phyloP scores from a whole-genome alignment of 2,888 invertebrate species.

The Azorinus chamasolen region DNA sequence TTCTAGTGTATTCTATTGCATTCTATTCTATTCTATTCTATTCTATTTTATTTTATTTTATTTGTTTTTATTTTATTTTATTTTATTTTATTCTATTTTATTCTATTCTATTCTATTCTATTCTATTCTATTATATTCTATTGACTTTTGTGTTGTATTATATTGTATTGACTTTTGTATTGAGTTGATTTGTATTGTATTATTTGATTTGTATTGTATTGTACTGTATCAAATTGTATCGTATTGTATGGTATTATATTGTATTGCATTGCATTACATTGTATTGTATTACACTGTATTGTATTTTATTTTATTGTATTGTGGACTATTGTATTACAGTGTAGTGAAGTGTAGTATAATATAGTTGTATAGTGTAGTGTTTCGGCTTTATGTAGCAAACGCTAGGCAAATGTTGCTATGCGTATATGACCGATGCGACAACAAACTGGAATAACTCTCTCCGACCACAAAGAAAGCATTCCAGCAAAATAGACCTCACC shows the following conservation, averaged over 20 bases:
- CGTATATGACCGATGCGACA: too few relatives aligned
- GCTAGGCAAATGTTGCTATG: too few relatives aligned
- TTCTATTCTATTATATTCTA: too few relatives aligned
- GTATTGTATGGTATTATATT: background rate
- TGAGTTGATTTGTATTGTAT: too few relatives aligned
- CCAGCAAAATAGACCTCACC: too few relatives aligned
- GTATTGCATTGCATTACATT: background rate
- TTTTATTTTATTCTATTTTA: background rate
- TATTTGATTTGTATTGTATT: background rate
- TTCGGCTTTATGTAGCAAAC: too few relatives aligned
- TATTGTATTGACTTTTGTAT: background rate
- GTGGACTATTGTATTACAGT: background rate
- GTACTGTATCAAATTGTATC: background rate
- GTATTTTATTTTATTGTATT: background rate
- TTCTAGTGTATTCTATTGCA: conserved; percentile 3
- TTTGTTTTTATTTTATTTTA: too few relatives aligned
- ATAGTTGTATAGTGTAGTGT: background rate
- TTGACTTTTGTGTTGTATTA: background rate
- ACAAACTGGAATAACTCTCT: too few relatives aligned
- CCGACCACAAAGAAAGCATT: too few relatives aligned
- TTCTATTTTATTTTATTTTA: background rate
- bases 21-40: conserved; percentile 1
- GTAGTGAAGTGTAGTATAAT: background rate
- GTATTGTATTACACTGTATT: background rate
- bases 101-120: background rate